Evolutionary conservation across 1,140 invertebrate genomes (phyloP), one percentile per base, ranked within the genome.

Genomic region (Metopolophium dirhodum): DNA sequence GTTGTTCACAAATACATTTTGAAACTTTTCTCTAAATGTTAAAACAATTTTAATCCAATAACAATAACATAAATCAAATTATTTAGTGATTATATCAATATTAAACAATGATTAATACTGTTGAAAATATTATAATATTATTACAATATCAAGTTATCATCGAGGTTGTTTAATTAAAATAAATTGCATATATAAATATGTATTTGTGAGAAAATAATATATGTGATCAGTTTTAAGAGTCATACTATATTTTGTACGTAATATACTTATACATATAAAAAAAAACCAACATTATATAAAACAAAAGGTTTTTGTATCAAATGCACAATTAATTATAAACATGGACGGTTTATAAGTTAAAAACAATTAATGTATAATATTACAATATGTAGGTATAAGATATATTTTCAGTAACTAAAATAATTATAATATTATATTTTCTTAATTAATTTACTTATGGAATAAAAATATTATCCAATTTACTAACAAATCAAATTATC

Each of bases 271-370:
- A 37, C 37, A 57, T 0, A 23, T n/a, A 68, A 14, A n/a, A 77
- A n/a, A 77, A 18, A n/a, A 77, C n/a, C 61, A 77, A 20, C 30
- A 77, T 77, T 20, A n/a, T 35, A n/a, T 77, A 77, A 7, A 77
- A 77, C 61, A 77, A 77, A 77, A n/a, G 61, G n/a, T n/a, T n/a
- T n/a, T 68, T 68, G n/a, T n/a, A 77, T n/a, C 4, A n/a, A 20
- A 77, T 22, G 30, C 61, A 77, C n/a, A 77, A 77, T 77, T 77
- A 77, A 77, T 77, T 77, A 77, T 77, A 77, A 77, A 77, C n/a
- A 77, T 6, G 7, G 61, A 7, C 0, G 61, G 30, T n/a, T 77
- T 14, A 77, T 77, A 77, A 77, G 4, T n/a, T 68, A n/a, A 30
- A n/a, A 68, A 68, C 57, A 11, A 61, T 30, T 8, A 30, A 61